phyloP scores from a whole-genome alignment of 2,797 vertebrate species.

The Danio aesculapii region DNA sequence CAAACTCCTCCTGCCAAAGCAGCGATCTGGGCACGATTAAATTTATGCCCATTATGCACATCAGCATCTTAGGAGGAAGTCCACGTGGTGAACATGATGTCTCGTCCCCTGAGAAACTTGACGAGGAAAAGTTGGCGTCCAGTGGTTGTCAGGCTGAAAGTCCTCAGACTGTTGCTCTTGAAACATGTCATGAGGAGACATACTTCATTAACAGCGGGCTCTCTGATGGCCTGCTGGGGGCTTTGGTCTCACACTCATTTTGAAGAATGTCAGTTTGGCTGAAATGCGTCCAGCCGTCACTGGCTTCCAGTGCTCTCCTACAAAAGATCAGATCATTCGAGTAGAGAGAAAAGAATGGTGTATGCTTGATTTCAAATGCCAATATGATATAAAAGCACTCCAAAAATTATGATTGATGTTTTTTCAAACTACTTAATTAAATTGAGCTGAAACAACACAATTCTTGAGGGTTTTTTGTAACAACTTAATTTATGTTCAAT shows the following conservation, averaged over 20 bases:
- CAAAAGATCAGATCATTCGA: no score
- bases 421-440: no score
- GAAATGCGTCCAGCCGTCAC: constrained; percentile 31
- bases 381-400: no score
- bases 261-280: constrained; percentile 49
- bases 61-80: constrained; percentile 8
- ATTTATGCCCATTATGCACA: constrained; percentile 47
- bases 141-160: constrained; percentile 22
- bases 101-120: constrained; percentile 18
- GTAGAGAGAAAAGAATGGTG: no score
- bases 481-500: no score
- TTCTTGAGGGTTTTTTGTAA: no score
- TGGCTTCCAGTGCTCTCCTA: no score
- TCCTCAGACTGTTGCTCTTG: constrained; percentile 10
- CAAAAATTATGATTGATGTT: no score
- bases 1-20: constrained; percentile 45
- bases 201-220: constrained; percentile 52
- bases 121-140: constrained; percentile 5
- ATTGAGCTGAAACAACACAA: no score
- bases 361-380: no score
- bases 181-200: constrained; percentile 52
- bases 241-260: constrained; percentile 18
- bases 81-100: constrained; percentile 8
- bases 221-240: constrained; percentile 26
- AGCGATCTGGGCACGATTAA: constrained; percentile 50